A percentile compares a stretch with the other conserved stretches of the same genome.
Conservation (phyloP, 2,797 vertebrate species). For the Malacoraja senta region DNA sequence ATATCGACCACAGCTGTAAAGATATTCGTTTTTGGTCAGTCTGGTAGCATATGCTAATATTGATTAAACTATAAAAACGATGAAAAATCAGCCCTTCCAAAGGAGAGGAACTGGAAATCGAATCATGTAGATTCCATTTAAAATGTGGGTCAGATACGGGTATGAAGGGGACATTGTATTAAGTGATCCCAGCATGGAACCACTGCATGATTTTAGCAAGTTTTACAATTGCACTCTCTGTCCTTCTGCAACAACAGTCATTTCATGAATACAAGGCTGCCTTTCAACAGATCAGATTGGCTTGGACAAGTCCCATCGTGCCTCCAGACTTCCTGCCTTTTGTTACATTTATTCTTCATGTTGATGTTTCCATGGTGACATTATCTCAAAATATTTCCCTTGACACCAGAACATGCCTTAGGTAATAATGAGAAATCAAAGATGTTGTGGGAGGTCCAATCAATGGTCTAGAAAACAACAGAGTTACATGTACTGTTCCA, state of each 20-base stretch:
- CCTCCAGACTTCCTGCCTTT: neutral
- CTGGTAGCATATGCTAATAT: neutral
- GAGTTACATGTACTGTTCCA: neutral
- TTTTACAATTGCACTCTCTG: conserved; percentile 15
- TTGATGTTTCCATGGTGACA: conserved; percentile 29
- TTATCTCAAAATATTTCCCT: conserved; percentile 29
- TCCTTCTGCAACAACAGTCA: neutral
- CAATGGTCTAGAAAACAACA: neutral
- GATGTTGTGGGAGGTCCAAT: neutral
- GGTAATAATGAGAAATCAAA: conserved; percentile 19
- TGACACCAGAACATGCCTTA: neutral
- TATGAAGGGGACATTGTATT: neutral
- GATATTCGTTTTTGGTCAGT: neutral
- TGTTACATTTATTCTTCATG: neutral
- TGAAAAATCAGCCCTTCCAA: neutral
- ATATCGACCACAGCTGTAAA: no score
- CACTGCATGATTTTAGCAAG: neutral
- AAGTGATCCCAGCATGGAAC: neutral
- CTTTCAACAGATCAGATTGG: neutral
- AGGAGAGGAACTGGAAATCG: neutral
- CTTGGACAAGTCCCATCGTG: conserved; percentile 10
- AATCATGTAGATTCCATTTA: neutral
- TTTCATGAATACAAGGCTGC: neutral
- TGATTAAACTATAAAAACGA: neutral
- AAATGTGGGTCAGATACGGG: neutral